Evolutionary conservation across 2,888 invertebrate genomes (phyloP).

Genomic region (Onthophagus sagittarius): DNA sequence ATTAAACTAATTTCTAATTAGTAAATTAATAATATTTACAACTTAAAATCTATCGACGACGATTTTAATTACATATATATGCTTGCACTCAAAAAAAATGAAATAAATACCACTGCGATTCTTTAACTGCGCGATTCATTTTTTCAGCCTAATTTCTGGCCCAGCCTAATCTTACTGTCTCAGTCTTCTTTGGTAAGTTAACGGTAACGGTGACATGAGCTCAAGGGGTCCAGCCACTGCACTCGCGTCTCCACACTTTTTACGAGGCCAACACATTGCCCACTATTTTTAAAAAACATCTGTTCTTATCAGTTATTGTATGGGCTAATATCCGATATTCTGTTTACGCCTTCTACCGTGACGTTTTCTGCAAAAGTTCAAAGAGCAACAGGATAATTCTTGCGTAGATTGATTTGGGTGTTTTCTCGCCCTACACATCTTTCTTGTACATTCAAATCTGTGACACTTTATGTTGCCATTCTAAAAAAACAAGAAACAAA

Average conservation of each 20-base stretch:
- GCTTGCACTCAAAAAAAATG: slow-evolving; percentile 13
- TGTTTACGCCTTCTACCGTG: slow-evolving; percentile 26
- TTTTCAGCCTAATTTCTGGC: not conserved
- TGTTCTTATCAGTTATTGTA: slow-evolving; percentile 25
- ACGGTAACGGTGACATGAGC: slow-evolving; percentile 51
- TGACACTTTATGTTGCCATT: slow-evolving; percentile 78
- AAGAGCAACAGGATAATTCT: slow-evolving; percentile 50
- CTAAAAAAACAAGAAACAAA: slow-evolving; percentile 49
- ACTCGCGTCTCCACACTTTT: not conserved
- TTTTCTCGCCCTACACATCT: slow-evolving; percentile 56
- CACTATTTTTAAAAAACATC: slow-evolving; percentile 45
- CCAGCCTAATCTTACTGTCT: slow-evolving; percentile 38
- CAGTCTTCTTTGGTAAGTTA: slow-evolving; percentile 57
- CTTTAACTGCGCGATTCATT: slow-evolving; percentile 26
- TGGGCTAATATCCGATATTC: not conserved
- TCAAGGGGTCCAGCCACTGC: slow-evolving; percentile 33
- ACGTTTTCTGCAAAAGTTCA: slow-evolving; percentile 47
- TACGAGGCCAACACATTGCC: not conserved
- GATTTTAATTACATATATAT: not conserved
- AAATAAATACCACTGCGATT: slow-evolving; percentile 42
- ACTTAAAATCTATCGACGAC: not conserved
- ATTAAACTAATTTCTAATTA: slow-evolving; percentile 1
- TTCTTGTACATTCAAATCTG: slow-evolving; percentile 74
- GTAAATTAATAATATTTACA: slow-evolving; percentile 9
- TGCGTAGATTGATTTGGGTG: not conserved